These are phyloP conservation scores for Hypocryptadius cinnamomeus DNA, from an alignment of 2,113 vertebrate species.

Conservation along the genomic window DNA sequence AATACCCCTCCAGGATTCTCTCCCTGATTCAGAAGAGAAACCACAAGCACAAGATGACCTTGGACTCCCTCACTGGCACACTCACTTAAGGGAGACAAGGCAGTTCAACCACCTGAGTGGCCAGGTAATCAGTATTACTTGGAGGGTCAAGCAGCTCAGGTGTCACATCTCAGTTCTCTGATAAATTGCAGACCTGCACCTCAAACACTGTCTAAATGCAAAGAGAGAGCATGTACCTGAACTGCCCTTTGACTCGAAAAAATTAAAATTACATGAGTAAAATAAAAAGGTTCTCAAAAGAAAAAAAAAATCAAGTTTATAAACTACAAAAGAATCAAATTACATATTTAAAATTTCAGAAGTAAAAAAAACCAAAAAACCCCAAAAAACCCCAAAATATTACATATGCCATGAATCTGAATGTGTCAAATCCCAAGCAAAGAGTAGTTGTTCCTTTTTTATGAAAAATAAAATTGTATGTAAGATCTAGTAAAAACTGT, in stretches of 20 bases:
- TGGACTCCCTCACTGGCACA: not conserved
- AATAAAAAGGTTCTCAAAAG: not conserved
- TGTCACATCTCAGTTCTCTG: not conserved
- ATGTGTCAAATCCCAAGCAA: not conserved
- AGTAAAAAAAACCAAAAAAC: not conserved
- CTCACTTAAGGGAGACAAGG: not conserved
- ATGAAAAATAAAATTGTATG: not conserved
- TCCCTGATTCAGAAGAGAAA: not conserved
- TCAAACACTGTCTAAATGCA: not conserved
- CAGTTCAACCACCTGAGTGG: not conserved
- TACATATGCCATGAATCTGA: not conserved
- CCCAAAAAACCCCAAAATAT: not conserved
- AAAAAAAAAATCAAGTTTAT: not conserved
- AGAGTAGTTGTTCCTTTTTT: not conserved
- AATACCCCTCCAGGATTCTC: not conserved
- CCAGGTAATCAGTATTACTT: not conserved
- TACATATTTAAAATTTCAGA: not conserved
- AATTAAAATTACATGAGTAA: not conserved
- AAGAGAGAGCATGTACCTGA: not conserved
- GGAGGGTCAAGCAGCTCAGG: not conserved
- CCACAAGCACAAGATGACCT: rapidly evolving
- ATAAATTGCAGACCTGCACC: not conserved
- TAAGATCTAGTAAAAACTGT: not conserved
- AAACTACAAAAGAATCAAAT: not conserved
- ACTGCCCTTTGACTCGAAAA: not conserved